Evolutionary conservation across 2,797 vertebrate genomes (phyloP).

Genomic region (Lepus oiostolus): DNA sequence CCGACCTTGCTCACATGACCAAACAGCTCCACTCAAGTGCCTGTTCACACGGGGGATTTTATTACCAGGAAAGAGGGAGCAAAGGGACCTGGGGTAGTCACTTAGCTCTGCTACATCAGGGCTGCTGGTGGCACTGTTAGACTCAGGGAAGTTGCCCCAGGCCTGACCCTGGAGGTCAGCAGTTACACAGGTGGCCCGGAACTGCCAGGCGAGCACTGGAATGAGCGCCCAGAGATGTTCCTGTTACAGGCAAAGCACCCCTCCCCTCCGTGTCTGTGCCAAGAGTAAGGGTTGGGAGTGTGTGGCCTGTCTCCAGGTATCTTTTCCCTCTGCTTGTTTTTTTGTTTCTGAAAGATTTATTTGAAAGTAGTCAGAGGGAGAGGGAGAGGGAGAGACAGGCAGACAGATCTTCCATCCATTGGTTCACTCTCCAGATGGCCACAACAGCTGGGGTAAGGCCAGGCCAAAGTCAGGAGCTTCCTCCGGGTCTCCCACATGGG

Average conservation of each 20-base stretch:
- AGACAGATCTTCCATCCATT: too few relatives aligned
- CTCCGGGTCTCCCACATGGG: too few relatives aligned
- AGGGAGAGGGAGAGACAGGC: too few relatives aligned
- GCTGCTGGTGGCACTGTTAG: neutral
- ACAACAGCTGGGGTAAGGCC: too few relatives aligned
- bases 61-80: neutral
- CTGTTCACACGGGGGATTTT: neutral
- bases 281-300: neutral
- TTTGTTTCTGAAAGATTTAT: neutral
- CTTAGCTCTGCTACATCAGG: neutral
- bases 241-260: neutral
- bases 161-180: neutral
- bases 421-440: too few relatives aligned
- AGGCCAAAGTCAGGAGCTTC: too few relatives aligned
- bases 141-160: neutral
- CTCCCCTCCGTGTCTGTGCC: fast-evolving
- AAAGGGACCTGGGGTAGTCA: neutral
- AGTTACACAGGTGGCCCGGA: neutral
- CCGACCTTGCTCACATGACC: neutral
- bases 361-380: too few relatives aligned
- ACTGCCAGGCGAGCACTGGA: neutral
- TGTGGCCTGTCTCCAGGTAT: neutral
- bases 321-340: neutral
- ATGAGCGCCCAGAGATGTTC: neutral
- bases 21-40: fast-evolving